phyloP scores from a whole-genome alignment of 2,797 vertebrate species.

The Bryconaethiops microstoma region DNA sequence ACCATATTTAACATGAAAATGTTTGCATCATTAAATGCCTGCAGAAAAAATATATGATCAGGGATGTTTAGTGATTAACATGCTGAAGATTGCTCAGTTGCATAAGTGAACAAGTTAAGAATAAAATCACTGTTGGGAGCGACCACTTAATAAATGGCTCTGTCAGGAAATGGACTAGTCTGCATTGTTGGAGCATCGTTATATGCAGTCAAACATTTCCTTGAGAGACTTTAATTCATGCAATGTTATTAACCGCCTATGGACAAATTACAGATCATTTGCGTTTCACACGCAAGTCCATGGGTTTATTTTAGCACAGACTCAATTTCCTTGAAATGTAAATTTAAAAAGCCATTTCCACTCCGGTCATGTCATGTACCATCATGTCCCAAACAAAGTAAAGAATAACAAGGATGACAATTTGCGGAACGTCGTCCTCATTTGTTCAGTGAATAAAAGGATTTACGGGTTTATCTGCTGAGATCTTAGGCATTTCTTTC shows the following conservation, averaged over 20 bases:
- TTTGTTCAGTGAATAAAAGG: constrained; percentile 4
- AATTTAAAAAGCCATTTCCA: constrained; percentile 54
- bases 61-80: background rate
- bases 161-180: background rate
- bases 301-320: constrained; percentile 61
- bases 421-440: background rate
- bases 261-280: constrained; percentile 61
- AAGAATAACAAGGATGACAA: constrained; percentile 6
- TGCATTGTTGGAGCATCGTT: background rate
- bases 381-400: background rate
- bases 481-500: background rate
- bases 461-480: constrained; percentile 1
- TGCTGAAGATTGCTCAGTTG: background rate
- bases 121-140: background rate
- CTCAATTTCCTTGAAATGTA: constrained; percentile 63
- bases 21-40: no score
- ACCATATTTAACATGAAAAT: no score
- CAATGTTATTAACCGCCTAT: constrained; percentile 15
- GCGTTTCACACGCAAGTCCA: constrained; percentile 52
- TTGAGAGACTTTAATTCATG: constrained; percentile 17
- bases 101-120: background rate
- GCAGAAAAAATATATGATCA: no score
- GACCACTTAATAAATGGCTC: background rate
- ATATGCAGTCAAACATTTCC: background rate
- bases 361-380: constrained; percentile 17